Percentiles rank a stretch among this genome's conserved stretches.
phyloP scores from a whole-genome alignment of 2,113 vertebrate genomes.

The Otolemur garnettii region DNA sequence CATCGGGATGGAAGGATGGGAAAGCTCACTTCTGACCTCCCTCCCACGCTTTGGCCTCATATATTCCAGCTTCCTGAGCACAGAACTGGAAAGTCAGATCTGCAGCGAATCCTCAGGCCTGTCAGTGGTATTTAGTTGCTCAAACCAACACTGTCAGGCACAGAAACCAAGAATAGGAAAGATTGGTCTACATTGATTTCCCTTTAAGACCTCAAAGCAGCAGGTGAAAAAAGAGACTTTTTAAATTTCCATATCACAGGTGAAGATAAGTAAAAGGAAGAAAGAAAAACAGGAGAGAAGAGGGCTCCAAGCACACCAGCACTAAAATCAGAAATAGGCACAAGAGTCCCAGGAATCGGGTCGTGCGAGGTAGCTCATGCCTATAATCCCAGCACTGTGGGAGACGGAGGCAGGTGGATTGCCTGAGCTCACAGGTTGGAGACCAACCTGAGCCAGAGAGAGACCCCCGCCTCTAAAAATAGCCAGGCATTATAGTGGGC shows the following conservation, averaged over 20 bases:
- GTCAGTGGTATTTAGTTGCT: not conserved
- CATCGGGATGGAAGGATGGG: rapidly evolving
- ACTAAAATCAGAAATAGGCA: rapidly evolving
- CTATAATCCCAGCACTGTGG: no score
- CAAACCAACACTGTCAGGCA: not conserved
- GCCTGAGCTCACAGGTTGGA: no score
- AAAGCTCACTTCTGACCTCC: not conserved
- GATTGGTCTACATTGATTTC: not conserved
- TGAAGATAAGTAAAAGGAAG: not conserved
- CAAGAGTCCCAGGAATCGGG: not conserved
- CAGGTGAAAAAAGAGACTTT: not conserved
- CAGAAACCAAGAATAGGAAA: not conserved
- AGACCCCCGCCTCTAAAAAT: no score
- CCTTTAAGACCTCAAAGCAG: not conserved
- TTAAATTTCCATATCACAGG: not conserved
- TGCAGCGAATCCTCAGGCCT: rapidly evolving
- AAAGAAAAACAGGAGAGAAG: not conserved
- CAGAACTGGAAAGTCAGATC: not conserved
- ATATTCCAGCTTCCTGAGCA: not conserved
- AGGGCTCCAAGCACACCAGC: not conserved
- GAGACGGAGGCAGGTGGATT: no score
- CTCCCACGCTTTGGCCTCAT: not conserved
- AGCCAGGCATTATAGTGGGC: rapidly evolving
- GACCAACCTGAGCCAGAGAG: no score
- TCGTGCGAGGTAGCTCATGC: no score